Evolutionary conservation across 2,888 invertebrate species (phyloP).

Genomic region (Gibbula magus): DNA sequence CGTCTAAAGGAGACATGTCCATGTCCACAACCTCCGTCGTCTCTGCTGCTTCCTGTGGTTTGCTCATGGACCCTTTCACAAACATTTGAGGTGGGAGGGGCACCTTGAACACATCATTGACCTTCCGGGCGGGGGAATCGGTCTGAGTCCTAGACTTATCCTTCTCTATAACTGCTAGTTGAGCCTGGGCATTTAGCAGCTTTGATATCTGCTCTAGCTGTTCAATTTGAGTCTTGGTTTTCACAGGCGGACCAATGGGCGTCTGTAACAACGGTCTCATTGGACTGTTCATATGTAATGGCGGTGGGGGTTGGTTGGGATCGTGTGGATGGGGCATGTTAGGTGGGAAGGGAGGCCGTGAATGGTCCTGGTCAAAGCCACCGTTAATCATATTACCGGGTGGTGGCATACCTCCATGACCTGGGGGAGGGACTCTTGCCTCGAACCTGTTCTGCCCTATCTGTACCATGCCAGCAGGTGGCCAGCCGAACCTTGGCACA

Average conservation of each 20-base stretch:
- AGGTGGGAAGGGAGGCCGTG: slow-evolving; percentile 28
- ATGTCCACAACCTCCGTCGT: slow-evolving; percentile 79
- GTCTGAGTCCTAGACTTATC: too few species aligned
- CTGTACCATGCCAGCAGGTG: slow-evolving; percentile 34
- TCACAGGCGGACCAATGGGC: background rate
- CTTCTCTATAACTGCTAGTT: slow-evolving; percentile 32
- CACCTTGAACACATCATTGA: slow-evolving; percentile 59
- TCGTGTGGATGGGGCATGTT: slow-evolving; percentile 7
- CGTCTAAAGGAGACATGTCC: slow-evolving; percentile 78
- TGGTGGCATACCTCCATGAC: slow-evolving; percentile 32
- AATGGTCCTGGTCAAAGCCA: slow-evolving; percentile 36
- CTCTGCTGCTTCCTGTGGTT: slow-evolving; percentile 39
- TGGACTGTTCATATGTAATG: slow-evolving; percentile 22
- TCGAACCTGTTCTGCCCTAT: slow-evolving; percentile 37
- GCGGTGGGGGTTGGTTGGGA: slow-evolving; percentile 23
- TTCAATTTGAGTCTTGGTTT: slow-evolving; percentile 32
- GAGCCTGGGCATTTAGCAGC: slow-evolving; percentile 60
- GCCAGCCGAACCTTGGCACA: slow-evolving; percentile 28
- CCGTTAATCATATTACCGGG: slow-evolving; percentile 42
- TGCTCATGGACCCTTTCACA: slow-evolving; percentile 39
- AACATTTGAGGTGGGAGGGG: slow-evolving; percentile 59
- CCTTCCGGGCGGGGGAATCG: slow-evolving; percentile 27
- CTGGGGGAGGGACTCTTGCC: slow-evolving; percentile 30
- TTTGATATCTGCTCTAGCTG: slow-evolving; percentile 61
- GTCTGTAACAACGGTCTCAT: slow-evolving; percentile 26